Conservation (phyloP, 1,140 invertebrate species). For the Fopius arisanus region DNA sequence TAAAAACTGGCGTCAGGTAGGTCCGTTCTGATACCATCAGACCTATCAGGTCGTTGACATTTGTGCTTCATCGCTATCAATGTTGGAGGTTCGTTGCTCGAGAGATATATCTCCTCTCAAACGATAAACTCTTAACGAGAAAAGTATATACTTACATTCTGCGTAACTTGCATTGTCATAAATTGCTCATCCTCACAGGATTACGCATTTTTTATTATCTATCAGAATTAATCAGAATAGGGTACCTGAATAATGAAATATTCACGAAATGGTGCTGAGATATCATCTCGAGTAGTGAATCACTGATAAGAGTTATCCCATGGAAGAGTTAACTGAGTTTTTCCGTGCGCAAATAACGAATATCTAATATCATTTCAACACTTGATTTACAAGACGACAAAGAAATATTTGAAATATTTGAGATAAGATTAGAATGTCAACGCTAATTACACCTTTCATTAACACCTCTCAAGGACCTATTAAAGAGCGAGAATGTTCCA, state of each 20-base stretch:
- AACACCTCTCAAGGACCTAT: too few species aligned
- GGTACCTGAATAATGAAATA: neutral
- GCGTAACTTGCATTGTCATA: neutral
- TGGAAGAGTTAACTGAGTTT: too few species aligned
- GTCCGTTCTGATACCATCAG: neutral
- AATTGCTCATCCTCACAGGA: neutral
- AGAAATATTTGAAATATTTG: too few species aligned
- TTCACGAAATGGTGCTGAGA: too few species aligned
- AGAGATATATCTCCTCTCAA: constrained; percentile 3
- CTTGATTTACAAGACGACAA: too few species aligned
- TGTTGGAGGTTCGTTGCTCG: neutral
- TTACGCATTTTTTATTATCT: neutral
- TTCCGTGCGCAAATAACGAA: too few species aligned
- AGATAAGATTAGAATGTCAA: too few species aligned
- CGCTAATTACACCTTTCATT: too few species aligned
- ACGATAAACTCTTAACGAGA: neutral
- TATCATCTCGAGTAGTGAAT: too few species aligned
- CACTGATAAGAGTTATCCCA: too few species aligned
- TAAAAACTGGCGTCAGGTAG: constrained; percentile 10
- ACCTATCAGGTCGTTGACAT: constrained; percentile 2
- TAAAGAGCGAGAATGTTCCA: too few species aligned
- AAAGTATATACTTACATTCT: neutral
- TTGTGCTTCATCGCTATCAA: neutral
- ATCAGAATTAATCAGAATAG: neutral
- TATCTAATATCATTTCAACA: too few species aligned